Conservation (phyloP, 2,888 invertebrate genomes). For the Eupithecia exiguata region DNA sequence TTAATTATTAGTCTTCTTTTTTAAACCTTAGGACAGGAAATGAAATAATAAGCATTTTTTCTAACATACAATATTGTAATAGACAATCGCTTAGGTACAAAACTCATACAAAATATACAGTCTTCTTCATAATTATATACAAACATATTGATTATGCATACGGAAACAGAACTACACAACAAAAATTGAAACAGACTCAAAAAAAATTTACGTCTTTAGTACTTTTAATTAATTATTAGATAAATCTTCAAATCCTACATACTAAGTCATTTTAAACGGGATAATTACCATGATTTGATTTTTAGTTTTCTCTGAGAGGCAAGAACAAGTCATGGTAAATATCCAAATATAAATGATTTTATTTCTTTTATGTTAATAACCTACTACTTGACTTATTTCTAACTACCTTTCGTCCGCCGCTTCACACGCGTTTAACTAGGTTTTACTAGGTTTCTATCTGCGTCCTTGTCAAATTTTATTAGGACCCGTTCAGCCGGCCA, state of each 20-base stretch:
- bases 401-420: neutral
- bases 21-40: neutral
- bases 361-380: no score
- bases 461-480: neutral
- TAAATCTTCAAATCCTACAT: neutral
- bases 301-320: no score
- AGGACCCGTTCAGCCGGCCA: neutral
- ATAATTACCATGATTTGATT: no score
- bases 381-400: neutral
- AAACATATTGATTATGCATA: constrained; percentile 52
- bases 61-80: constrained; percentile 25
- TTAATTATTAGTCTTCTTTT: neutral
- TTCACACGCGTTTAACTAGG: neutral
- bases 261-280: no score
- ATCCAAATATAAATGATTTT: no score
- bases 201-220: neutral
- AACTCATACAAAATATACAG: constrained; percentile 79
- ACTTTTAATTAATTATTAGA: neutral
- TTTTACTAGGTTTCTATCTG: neutral
- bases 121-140: constrained; percentile 71
- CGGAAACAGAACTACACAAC: neutral
- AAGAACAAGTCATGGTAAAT: no score
- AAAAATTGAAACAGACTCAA: neutral
- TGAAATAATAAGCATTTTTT: neutral
- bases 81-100: constrained; percentile 38